Conservation (phyloP, 2,888 invertebrate species). For the Melieria omissa region DNA sequence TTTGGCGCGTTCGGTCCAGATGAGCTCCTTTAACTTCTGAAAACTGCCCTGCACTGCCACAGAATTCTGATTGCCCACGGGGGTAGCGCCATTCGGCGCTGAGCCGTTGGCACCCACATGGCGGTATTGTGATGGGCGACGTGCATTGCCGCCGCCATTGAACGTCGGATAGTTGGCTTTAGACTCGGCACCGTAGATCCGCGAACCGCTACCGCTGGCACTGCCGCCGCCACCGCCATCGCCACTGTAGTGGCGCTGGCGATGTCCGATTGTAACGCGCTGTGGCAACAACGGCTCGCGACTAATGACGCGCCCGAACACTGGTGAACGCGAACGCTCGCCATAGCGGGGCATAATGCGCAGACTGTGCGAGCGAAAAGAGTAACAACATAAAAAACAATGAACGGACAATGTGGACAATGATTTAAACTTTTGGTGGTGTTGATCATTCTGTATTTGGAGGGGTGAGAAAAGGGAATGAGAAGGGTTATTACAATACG, state of each 20-base stretch:
- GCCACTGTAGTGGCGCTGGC: constrained; percentile 64
- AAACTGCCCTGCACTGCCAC: constrained; percentile 67
- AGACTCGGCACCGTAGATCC: constrained; percentile 67
- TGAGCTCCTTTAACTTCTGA: constrained; percentile 82
- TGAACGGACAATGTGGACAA: no score
- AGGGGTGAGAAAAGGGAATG: neutral
- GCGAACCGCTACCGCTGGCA: constrained; percentile 41
- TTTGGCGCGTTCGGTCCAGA: constrained; percentile 79
- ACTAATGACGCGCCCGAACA: constrained; percentile 79
- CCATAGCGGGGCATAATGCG: constrained; percentile 64
- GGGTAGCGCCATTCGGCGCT: constrained; percentile 14
- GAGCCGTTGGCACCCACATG: constrained; percentile 49
- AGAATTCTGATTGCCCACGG: constrained; percentile 35
- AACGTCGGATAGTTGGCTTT: constrained; percentile 32
- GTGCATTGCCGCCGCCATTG: constrained; percentile 47
- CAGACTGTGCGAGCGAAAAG: constrained; percentile 54
- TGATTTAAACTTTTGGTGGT: no score
- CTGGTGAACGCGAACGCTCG: constrained; percentile 68
- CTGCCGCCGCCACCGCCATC: neutral
- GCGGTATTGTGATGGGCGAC: constrained; percentile 54
- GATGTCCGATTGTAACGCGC: constrained; percentile 54
- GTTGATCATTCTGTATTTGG: no score
- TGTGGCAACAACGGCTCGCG: constrained; percentile 70
- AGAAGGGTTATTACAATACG: constrained; percentile 49
- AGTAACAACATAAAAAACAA: neutral